Conservation (phyloP, 2,888 invertebrate species). For the Elgonia sp. region DNA sequence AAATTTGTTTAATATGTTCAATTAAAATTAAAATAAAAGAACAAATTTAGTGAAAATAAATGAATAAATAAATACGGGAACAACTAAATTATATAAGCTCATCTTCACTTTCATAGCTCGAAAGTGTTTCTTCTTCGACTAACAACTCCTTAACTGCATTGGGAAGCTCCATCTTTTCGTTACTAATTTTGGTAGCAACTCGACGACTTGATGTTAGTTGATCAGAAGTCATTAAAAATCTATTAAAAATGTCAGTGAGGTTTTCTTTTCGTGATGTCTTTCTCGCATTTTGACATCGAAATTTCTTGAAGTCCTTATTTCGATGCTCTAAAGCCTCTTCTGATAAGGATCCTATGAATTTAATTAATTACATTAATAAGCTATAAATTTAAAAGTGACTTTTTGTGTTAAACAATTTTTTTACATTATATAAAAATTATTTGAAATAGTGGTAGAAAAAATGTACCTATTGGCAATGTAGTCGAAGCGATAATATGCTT, state of each 20-base stretch:
- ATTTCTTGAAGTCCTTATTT: neutral
- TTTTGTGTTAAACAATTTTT: neutral
- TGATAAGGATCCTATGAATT: neutral
- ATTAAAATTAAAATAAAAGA: too few species aligned
- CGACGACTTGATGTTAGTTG: neutral
- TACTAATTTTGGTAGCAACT: too few species aligned
- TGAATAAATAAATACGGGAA: too few species aligned
- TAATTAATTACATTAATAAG: too few species aligned
- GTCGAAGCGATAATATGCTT: neutral
- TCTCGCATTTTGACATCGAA: neutral
- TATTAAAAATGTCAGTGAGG: neutral
- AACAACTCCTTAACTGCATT: too few species aligned
- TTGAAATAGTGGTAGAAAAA: neutral
- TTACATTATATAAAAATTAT: neutral
- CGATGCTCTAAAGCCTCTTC: constrained; percentile 3
- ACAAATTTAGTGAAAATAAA: too few species aligned
- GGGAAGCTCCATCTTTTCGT: too few species aligned
- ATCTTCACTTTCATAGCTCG: too few species aligned
- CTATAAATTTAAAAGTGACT: too few species aligned
- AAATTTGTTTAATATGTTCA: too few species aligned
- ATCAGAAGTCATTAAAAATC: neutral
- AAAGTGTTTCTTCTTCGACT: too few species aligned
- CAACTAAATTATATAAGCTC: too few species aligned
- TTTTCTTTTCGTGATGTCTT: neutral
- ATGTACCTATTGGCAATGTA: neutral